Conservation (phyloP, 2,113 vertebrate genomes). For the Eptesicus fuscus region DNA sequence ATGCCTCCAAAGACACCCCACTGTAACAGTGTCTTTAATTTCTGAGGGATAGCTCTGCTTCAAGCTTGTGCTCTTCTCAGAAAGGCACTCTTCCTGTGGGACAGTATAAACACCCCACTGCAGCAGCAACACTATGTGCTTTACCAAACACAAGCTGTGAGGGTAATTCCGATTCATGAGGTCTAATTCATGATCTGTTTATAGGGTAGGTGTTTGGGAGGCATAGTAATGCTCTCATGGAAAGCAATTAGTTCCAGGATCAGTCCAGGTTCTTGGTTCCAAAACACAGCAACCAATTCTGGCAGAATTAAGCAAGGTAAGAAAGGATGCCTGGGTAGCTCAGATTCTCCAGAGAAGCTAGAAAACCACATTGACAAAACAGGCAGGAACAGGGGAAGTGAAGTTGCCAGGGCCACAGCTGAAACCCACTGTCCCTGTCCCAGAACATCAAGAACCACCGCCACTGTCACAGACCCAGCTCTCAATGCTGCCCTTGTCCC, state of each 20-base stretch:
- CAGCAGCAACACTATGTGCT: accelerated
- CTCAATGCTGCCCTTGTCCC: neutral
- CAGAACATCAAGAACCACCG: neutral
- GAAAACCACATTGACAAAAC: neutral
- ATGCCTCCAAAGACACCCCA: neutral
- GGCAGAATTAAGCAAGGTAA: neutral
- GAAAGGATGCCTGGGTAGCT: neutral
- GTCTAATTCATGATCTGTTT: neutral
- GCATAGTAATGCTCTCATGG: neutral
- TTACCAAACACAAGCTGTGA: neutral
- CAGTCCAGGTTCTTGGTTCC: neutral
- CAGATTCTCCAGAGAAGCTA: neutral
- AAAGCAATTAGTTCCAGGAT: neutral
- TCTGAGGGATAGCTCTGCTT: neutral
- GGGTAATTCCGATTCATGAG: neutral
- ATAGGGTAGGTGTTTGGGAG: neutral
- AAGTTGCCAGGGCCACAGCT: neutral
- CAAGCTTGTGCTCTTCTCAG: neutral
- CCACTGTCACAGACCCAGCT: neutral
- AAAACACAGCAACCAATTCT: neutral
- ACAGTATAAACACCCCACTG: neutral
- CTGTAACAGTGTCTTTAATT: neutral
- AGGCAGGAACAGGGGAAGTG: neutral
- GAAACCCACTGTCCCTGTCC: neutral
- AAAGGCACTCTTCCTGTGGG: neutral